Conservation (phyloP, 2,113 vertebrate genomes). For the Ameiurus melas region DNA sequence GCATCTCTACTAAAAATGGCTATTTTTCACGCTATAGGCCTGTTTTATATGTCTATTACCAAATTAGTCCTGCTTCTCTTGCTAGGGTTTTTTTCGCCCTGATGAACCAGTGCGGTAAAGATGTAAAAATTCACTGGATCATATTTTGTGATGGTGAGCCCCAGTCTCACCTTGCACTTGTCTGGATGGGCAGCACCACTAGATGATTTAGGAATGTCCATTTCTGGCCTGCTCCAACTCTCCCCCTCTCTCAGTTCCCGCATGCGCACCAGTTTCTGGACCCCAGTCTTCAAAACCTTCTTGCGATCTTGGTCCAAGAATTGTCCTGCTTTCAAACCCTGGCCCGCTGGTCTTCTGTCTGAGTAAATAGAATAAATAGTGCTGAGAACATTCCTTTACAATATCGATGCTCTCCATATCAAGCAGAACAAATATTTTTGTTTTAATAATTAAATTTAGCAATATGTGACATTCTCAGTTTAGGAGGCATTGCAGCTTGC, state of each 20-base stretch:
- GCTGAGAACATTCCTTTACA: background rate
- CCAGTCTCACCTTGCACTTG: slow-evolving; percentile 61
- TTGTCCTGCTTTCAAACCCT: slow-evolving; percentile 46
- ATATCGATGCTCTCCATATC: background rate
- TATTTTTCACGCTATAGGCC: too few relatives aligned
- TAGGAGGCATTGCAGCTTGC: background rate
- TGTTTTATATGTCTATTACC: background rate
- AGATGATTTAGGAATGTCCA: slow-evolving; percentile 54
- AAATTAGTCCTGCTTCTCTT: background rate
- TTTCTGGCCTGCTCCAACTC: background rate
- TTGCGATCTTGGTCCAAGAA: slow-evolving; percentile 50
- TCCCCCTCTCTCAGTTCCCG: slow-evolving; percentile 56
- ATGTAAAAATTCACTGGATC: background rate
- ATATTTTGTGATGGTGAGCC: background rate
- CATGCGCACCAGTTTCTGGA: slow-evolving; percentile 60
- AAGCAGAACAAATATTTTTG: background rate
- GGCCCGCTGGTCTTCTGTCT: slow-evolving; percentile 50
- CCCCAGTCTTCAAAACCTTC: slow-evolving; percentile 56
- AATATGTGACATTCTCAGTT: background rate
- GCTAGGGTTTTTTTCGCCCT: background rate
- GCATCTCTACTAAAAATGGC: too few relatives aligned
- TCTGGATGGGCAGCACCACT: slow-evolving; percentile 46
- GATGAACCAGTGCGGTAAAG: background rate
- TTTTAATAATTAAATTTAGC: background rate
- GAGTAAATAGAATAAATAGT: slow-evolving; percentile 16